Percentiles rank a stretch among this genome's conserved stretches.
phyloP scores from a whole-genome alignment of 2,797 vertebrate genomes.

The Sphenodon punctatus region DNA sequence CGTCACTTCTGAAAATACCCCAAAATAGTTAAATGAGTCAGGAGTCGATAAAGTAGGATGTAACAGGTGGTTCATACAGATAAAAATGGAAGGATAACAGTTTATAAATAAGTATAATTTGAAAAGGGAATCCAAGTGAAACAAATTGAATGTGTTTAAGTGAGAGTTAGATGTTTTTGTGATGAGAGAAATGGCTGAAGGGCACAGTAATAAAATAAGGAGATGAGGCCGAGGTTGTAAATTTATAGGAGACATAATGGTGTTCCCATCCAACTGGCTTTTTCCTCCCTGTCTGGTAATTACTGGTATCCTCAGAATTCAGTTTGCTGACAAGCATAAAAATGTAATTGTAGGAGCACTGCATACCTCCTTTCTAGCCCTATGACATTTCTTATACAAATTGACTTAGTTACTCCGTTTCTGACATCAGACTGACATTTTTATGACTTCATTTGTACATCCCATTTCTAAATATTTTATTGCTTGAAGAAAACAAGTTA shows the following conservation, averaged over 20 bases:
- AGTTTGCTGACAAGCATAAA: background rate
- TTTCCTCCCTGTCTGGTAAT: background rate
- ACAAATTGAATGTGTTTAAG: background rate
- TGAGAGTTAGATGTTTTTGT: fast-evolving
- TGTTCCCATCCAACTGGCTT: background rate
- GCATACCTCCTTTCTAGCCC: background rate
- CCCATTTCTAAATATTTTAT: background rate
- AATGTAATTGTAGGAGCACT: background rate
- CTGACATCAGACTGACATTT: background rate
- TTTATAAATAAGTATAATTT: background rate
- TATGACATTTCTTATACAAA: background rate
- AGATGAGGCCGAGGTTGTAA: background rate
- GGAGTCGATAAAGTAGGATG: background rate
- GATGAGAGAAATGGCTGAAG: background rate
- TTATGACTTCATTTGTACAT: background rate
- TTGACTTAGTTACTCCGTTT: background rate
- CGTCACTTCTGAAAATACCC: too few relatives aligned
- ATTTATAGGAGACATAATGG: background rate
- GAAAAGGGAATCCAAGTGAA: background rate
- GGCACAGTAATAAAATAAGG: background rate
- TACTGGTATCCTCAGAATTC: background rate
- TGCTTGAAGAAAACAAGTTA: background rate
- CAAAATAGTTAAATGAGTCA: background rate
- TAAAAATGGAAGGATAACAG: background rate
- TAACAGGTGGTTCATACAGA: background rate